A percentile compares a stretch with the other conserved stretches of the same genome.
These are phyloP conservation scores for Tipula confusa DNA, from an alignment of 2,888 invertebrate genomes.

Conservation along the genomic window DNA sequence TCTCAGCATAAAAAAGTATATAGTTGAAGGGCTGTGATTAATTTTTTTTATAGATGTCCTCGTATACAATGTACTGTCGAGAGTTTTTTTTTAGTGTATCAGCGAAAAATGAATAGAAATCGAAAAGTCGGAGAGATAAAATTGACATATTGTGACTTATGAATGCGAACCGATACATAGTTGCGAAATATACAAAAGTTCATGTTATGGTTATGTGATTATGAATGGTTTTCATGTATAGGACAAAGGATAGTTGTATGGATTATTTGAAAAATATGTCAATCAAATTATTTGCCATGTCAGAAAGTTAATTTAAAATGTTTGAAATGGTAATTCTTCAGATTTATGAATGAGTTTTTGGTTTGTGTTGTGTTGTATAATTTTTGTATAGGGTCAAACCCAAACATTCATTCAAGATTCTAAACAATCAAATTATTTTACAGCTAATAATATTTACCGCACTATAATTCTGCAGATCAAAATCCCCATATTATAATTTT, in stretches of 20 bases:
- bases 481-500: too few relatives aligned
- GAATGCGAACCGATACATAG: not conserved
- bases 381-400: too few relatives aligned
- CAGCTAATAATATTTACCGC: too few relatives aligned
- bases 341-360: not conserved
- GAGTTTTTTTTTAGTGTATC: not conserved
- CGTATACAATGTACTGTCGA: not conserved
- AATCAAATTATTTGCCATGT: not conserved
- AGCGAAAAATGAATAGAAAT: slow-evolving; percentile 3
- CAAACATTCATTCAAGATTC: too few relatives aligned
- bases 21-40: not conserved
- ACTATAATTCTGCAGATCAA: too few relatives aligned
- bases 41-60: not conserved
- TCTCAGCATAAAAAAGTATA: not conserved
- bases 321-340: not conserved
- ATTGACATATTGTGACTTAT: not conserved
- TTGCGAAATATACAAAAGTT: not conserved
- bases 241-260: not conserved
- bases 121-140: not conserved
- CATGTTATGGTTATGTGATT: not conserved
- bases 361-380: too few relatives aligned
- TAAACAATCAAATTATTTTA: too few relatives aligned
- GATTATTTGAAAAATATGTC: not conserved
- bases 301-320: not conserved
- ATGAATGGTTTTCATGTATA: not conserved